phyloP scores from a whole-genome alignment of 2,797 vertebrate genomes.

The Enteromius mattozi region DNA sequence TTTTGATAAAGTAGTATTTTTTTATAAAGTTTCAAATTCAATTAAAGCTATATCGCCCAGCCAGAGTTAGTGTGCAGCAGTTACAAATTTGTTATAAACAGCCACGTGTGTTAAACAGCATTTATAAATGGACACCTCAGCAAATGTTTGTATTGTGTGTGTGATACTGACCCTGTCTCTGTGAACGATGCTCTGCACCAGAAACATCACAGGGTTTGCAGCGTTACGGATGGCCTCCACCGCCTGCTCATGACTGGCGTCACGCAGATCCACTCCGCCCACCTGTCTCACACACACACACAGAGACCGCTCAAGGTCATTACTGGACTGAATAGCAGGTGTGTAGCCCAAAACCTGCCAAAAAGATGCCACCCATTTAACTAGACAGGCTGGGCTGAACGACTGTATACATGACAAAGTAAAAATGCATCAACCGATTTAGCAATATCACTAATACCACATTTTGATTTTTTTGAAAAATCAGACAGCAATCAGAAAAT shows the following conservation, averaged over 20 bases:
- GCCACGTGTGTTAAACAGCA: background rate
- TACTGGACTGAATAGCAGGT: background rate
- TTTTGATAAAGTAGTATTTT: background rate
- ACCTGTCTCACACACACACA: slow-evolving; percentile 79
- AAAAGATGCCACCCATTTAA: background rate
- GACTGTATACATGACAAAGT: background rate
- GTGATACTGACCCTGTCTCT: slow-evolving; percentile 87
- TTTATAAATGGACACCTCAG: background rate
- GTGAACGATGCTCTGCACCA: slow-evolving; percentile 96
- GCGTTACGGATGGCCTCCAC: slow-evolving; percentile 98
- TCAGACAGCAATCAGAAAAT: background rate
- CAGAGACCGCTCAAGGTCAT: background rate
- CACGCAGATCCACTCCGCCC: slow-evolving; percentile 93
- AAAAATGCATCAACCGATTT: background rate
- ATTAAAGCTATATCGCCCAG: background rate
- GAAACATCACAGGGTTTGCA: slow-evolving; percentile 93
- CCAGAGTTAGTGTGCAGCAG: slow-evolving; percentile 8
- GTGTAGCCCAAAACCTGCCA: background rate
- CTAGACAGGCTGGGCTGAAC: background rate
- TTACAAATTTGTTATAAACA: background rate
- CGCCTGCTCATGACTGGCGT: slow-evolving; percentile 97
- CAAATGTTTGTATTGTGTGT: background rate
- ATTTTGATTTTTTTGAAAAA: background rate
- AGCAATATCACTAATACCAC: background rate
- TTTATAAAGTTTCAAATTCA: background rate